phyloP scores from a whole-genome alignment of 2,797 vertebrate genomes.

The Smutsia temminckii region DNA sequence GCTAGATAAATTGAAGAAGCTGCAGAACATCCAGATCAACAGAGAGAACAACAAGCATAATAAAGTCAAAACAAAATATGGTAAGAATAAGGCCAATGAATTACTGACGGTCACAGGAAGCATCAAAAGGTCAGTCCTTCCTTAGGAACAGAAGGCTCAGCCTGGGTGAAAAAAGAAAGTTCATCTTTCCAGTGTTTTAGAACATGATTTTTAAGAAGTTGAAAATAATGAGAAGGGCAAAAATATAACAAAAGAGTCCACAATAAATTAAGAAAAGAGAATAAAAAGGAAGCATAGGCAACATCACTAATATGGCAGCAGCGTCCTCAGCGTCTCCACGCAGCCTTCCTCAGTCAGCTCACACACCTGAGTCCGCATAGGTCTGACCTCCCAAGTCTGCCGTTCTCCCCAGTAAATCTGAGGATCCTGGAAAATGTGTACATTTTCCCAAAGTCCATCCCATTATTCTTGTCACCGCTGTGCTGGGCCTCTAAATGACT shows the following conservation, averaged over 20 bases:
- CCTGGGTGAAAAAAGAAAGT: background rate
- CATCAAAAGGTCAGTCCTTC: background rate
- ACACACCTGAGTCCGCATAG: background rate
- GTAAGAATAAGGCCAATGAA: background rate
- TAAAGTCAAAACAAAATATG: background rate
- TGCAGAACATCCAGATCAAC: background rate
- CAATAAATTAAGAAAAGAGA: background rate
- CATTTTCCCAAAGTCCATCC: background rate
- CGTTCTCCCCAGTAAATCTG: background rate
- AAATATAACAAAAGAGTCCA: background rate
- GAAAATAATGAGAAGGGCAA: background rate
- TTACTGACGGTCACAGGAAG: background rate
- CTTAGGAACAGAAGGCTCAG: background rate
- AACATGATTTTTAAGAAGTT: background rate
- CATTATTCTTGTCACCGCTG: background rate
- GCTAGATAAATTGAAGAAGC: background rate
- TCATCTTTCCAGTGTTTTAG: background rate
- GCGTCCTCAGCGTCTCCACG: accelerated
- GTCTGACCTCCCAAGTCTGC: background rate
- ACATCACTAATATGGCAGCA: accelerated
- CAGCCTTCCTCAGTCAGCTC: background rate
- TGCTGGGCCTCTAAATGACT: background rate
- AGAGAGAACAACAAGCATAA: background rate
- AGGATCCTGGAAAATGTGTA: background rate
- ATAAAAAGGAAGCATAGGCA: background rate